phyloP scores from a whole-genome alignment of 1,140 invertebrate genomes.

The Triops cancriformis region DNA sequence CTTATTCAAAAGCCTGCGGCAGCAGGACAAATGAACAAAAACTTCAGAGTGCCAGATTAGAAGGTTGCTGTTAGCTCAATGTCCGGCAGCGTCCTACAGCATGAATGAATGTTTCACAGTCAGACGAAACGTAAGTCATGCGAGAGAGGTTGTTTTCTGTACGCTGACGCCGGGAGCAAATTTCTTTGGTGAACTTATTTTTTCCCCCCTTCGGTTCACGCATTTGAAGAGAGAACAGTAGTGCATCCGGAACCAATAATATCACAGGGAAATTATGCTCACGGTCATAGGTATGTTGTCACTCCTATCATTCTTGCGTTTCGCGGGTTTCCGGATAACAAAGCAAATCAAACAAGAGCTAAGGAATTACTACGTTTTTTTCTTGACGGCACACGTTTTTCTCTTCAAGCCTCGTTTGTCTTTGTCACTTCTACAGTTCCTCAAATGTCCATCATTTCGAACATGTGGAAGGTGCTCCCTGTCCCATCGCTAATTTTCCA shows the following conservation, averaged over 20 bases:
- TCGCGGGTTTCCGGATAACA: neutral
- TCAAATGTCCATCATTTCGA: neutral
- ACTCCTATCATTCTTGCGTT: neutral
- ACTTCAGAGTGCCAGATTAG: neutral
- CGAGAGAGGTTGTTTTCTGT: neutral
- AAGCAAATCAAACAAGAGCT: neutral
- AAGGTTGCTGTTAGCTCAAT: neutral
- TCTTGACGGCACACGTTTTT: neutral
- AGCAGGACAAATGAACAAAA: neutral
- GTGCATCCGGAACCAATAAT: too few species aligned
- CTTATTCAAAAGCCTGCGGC: neutral
- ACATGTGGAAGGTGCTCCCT: neutral
- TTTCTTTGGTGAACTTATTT: neutral
- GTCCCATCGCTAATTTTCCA: neutral
- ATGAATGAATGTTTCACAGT: neutral
- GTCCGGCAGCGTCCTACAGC: neutral
- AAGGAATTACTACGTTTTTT: neutral
- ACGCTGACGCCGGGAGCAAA: neutral
- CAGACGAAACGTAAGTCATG: neutral
- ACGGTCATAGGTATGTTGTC: neutral
- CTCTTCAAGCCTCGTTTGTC: constrained; percentile 3
- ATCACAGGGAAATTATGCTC: neutral
- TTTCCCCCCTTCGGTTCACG: neutral
- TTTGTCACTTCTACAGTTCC: neutral
- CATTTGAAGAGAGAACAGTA: neutral